phyloP scores from a whole-genome alignment of 2,888 invertebrate species.

The Pocota personata region DNA sequence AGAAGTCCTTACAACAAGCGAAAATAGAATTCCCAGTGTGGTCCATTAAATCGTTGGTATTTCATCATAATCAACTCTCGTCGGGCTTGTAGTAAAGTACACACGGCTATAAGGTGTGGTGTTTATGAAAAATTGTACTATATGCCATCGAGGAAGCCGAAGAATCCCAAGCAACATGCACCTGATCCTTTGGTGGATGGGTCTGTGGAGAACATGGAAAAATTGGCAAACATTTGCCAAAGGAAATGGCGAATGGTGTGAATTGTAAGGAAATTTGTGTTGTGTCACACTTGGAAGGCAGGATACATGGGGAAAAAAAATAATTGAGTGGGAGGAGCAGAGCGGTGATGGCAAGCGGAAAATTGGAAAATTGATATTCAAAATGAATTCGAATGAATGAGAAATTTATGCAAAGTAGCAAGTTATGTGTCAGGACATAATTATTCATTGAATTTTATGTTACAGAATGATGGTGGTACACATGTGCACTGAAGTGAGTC shows the following conservation, averaged over 20 bases:
- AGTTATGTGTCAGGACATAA: conserved; percentile 65
- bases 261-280: conserved; percentile 64
- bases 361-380: conserved; percentile 74
- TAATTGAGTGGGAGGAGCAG: not conserved
- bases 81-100: too few relatives aligned
- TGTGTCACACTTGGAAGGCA: conserved; percentile 46
- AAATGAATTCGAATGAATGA: conserved; percentile 62
- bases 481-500: not conserved
- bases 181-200: conserved; percentile 20
- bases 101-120: conserved; percentile 23
- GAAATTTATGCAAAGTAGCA: conserved; percentile 71
- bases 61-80: conserved; percentile 69
- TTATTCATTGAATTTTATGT: conserved; percentile 66
- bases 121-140: conserved; percentile 40
- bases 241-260: conserved; percentile 41
- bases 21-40: conserved; percentile 69
- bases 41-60: conserved; percentile 71
- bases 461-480: not conserved
- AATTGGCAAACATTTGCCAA: conserved; percentile 64
- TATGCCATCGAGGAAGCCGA: not conserved
- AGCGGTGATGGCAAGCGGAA: conserved; percentile 64
- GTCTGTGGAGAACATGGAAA: conserved; percentile 30
- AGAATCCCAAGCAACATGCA: conserved; percentile 8
- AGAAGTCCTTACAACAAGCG: conserved; percentile 12
- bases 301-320: not conserved